Base-by-base conservation (phyloP, 1,140 invertebrate genomes). In the Trinorchestia longiramus region DNA sequence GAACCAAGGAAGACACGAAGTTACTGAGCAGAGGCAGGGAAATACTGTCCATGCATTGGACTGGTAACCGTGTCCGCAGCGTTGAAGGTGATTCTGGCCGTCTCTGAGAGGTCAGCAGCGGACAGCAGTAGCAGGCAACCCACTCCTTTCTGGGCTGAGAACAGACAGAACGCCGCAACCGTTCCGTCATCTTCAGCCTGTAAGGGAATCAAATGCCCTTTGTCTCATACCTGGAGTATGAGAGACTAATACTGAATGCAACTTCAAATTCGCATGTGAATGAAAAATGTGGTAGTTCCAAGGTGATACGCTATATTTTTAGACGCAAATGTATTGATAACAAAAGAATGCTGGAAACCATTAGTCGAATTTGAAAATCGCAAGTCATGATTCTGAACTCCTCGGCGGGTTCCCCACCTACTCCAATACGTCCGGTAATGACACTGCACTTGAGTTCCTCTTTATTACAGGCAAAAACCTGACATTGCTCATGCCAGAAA, bases 131-230 rank as follows among this genome's bases (percentile, higher is more conserved):
- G 92, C 92, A 94, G 44, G 44, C 92, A 94, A 45, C 92, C 92
- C 43, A 47, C 41, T 0, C 43, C 43, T 40, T 94, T 94, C 43
- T 94, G 41, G 43, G 92, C 92, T 6, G 92, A 94, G 36, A 45
- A 94, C 43, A 94, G 44, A 94, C 92, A 94, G 43, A 94, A 94
- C 92, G n/a, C 92, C 8, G 44, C 92, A 6, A 94, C 43, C 92
- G 44, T 45, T 6, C 92, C 92, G 44, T 94, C 92, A 28, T 94
- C 92, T 47, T 94, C 92, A 3, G 43, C 92, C 92, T 94, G 92
- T 77, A 28, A 36, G 62, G 36, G 28, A 77, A 36, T 23, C 15
- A 77, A 77, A 77, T 11, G 62, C 8, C 8, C 62, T 77, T 36
- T 77, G 62, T 53, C 19, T 6, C 47, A 19, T 77, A 77, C 28